Evolutionary conservation across 2,797 vertebrate species (phyloP).

Genomic region (Alectoris magna): DNA sequence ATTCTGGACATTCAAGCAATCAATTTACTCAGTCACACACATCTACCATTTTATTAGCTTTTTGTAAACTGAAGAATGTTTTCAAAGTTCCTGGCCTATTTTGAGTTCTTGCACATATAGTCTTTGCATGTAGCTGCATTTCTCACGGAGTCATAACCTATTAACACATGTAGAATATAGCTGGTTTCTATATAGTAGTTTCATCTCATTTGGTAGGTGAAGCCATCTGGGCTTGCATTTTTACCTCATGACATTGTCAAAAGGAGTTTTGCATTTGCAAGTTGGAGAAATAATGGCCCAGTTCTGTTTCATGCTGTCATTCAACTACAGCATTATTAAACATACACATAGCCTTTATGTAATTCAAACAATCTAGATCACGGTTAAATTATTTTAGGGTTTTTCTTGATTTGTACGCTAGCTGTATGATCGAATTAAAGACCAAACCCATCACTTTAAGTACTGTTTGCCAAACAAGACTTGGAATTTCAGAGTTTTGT

Average conservation of each 20-base stretch:
- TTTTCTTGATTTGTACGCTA: background rate
- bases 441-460: background rate
- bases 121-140: background rate
- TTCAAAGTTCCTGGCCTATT: background rate
- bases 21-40: background rate
- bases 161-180: background rate
- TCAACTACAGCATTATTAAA: background rate
- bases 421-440: background rate
- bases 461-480: background rate
- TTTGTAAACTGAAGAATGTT: background rate
- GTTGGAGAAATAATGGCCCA: background rate
- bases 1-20: background rate
- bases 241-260: background rate
- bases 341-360: background rate
- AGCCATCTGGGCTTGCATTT: background rate
- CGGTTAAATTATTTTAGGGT: background rate
- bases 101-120: background rate
- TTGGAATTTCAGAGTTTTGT: background rate
- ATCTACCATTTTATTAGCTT: background rate
- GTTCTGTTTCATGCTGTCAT: fast-evolving
- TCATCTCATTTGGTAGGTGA: background rate
- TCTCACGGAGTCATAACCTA: background rate
- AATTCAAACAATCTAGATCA: background rate
- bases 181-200: background rate
- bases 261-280: background rate